phyloP scores from a whole-genome alignment of 2,113 vertebrate genomes.

The Lepus europaeus region DNA sequence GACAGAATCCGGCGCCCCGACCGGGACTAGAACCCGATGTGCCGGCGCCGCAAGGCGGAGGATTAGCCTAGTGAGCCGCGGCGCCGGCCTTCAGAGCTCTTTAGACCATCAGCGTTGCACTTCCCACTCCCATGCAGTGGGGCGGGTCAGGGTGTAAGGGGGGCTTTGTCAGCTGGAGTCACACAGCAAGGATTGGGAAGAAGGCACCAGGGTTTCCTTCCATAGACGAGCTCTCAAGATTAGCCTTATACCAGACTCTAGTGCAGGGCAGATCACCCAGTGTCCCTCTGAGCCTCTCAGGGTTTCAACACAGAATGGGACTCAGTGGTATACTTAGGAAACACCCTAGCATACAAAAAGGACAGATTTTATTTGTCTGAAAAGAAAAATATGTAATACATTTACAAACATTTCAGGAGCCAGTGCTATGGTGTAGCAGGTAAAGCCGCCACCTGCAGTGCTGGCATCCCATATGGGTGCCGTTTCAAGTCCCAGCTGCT shows the following conservation, averaged over 20 bases:
- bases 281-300: neutral
- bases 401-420: neutral
- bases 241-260: neutral
- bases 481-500: too few relatives aligned
- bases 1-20: too few relatives aligned
- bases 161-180: neutral
- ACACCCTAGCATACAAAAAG: neutral
- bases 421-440: too few relatives aligned
- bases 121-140: too few relatives aligned
- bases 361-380: neutral
- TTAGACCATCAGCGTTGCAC: too few relatives aligned
- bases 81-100: neutral
- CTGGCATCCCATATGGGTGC: too few relatives aligned
- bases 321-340: neutral
- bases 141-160: too few relatives aligned
- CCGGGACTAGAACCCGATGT: too few relatives aligned
- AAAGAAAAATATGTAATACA: neutral
- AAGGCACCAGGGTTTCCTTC: neutral
- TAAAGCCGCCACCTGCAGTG: too few relatives aligned
- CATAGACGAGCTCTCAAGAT: neutral
- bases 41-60: too few relatives aligned
- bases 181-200: neutral
- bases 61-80: too few relatives aligned
- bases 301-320: neutral
- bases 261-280: neutral